These are phyloP conservation scores for Atherinosoma microstoma DNA, from an alignment of 2,797 vertebrate genomes.

Conservation along the genomic window DNA sequence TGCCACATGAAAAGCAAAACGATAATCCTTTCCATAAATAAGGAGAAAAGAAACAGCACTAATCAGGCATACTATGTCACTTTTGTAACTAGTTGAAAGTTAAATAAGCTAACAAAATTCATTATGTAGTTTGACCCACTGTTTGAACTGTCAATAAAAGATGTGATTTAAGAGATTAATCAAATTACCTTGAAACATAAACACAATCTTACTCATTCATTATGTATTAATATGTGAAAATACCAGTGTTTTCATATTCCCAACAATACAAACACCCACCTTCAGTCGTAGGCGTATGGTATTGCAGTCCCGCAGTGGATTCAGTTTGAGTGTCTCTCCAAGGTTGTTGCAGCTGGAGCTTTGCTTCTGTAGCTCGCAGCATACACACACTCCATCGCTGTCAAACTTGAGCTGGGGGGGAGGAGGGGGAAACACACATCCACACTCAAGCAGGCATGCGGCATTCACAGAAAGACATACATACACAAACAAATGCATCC, in stretches of 20 bases:
- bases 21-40: neutral
- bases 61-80: neutral
- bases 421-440: slow-evolving; percentile 75
- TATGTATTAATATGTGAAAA: slow-evolving; percentile 1
- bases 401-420: slow-evolving; percentile 93
- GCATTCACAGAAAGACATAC: slow-evolving; percentile 52
- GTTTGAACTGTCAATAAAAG: neutral
- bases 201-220: neutral
- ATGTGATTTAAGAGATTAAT: neutral
- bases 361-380: slow-evolving; percentile 94
- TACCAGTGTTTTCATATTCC: neutral
- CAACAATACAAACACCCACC: slow-evolving; percentile 78
- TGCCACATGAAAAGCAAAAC: neutral
- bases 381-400: slow-evolving; percentile 96
- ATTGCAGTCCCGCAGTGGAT: slow-evolving; percentile 94
- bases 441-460: slow-evolving; percentile 76
- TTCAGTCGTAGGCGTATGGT: slow-evolving; percentile 93
- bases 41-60: neutral
- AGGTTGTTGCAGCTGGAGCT: slow-evolving; percentile 95
- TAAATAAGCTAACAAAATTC: neutral
- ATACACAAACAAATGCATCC: slow-evolving; percentile 14
- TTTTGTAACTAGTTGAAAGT: neutral
- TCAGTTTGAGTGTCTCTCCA: slow-evolving; percentile 96
- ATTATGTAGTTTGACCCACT: neutral
- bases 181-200: neutral